Evolutionary conservation across 2,888 invertebrate species (phyloP), one percentile per base, ranked within the genome.

Genomic region (Chorisops tibialis): DNA sequence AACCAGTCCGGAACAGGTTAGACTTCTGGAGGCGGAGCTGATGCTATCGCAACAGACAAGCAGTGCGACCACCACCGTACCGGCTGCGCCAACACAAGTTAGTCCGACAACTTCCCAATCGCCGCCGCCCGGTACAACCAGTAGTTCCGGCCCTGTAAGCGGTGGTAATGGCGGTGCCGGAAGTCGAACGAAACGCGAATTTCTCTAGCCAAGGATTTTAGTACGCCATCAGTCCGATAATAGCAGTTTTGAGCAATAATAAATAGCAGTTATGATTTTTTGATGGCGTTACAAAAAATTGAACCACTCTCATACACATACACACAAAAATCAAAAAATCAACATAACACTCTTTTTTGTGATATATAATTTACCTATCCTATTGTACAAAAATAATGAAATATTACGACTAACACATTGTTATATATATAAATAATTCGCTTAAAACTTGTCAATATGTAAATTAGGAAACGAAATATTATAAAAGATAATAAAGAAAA

Each of bases 151-250:
- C 50, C 62, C 67, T 56, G 54, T 50, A 11, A 43, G 45, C 24
- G 50, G 48, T 19, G 45, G 51, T 37, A 58, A 62, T 59, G 67
- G 65, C 24, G 66, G 67, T 48, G 70, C 69, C 61, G 72, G 51
- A 12, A 30, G 50, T 19, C 71, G 76, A 24, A 69, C 70, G 4
- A 77, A 77, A 59, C 71, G 77, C 43, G 79, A 79, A 51, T 79
- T 79, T 66, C 79, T 79, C 71, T 79, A 79, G 78, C 79, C 78
- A 69, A 77, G 75, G 69, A 77, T 78, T 66, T 71, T 76, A 67
- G 73, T 74, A 71, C 77, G 78, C 66, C 77, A 78, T 74, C 77
- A 74, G 69, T 74, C 76, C 70, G 75, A 77, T 67, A 73, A 72
- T 64, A 75, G 72, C 68, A 73, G 69, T 54, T 67, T 66, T 59